phyloP scores from a whole-genome alignment of 1,140 invertebrate species.

The Magallana angulata region DNA sequence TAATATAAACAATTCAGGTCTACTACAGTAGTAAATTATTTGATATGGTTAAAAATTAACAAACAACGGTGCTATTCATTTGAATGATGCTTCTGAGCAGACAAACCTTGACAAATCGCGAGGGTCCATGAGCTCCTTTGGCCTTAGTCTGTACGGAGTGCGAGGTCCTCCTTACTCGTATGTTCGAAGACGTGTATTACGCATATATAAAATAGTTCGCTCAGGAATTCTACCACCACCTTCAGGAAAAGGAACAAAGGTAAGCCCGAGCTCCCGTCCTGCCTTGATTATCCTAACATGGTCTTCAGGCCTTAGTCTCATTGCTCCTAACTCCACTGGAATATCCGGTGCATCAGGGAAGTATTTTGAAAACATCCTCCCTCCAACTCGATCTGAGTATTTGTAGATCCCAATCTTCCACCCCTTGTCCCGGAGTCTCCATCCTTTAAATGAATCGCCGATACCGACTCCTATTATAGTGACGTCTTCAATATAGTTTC shows the following conservation, averaged over 20 bases:
- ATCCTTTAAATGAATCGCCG: slow-evolving; percentile 52
- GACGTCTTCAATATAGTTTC: slow-evolving; percentile 44
- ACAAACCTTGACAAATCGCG: too few species aligned
- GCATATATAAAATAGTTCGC: not conserved
- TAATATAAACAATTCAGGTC: not conserved
- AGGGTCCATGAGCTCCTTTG: not conserved
- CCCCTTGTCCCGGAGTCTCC: slow-evolving; percentile 50
- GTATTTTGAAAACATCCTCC: slow-evolving; percentile 46
- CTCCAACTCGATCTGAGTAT: slow-evolving; percentile 57
- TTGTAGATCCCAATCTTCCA: slow-evolving; percentile 54
- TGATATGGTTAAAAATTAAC: not conserved
- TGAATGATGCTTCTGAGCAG: too few species aligned
- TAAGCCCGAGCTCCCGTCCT: too few species aligned
- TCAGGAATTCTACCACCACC: not conserved
- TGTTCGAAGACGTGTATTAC: not conserved
- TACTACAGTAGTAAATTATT: too few species aligned
- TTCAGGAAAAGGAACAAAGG: too few species aligned
- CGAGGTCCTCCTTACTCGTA: not conserved
- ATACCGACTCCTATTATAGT: slow-evolving; percentile 59
- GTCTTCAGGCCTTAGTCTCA: slow-evolving; percentile 35
- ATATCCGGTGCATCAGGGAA: slow-evolving; percentile 41
- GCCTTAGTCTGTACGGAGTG: slow-evolving; percentile 1
- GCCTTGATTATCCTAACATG: too few species aligned
- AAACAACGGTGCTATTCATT: too few species aligned
- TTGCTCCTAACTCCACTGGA: slow-evolving; percentile 54